Conservation (phyloP, 2,113 vertebrate genomes). For the Chlorodrepanis virens region DNA sequence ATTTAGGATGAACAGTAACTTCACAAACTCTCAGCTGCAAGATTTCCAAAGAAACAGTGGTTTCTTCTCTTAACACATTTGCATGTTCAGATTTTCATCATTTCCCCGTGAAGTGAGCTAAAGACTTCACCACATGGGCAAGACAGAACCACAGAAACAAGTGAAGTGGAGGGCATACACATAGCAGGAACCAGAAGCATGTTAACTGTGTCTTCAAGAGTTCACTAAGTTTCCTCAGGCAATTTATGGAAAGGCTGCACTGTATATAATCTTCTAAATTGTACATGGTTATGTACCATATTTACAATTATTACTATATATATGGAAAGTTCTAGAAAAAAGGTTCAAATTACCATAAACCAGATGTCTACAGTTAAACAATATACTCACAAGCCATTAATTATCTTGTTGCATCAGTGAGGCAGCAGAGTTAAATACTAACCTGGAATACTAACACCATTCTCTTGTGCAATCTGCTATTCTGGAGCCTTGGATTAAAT, state of each 20-base stretch:
- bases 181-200: background rate
- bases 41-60: background rate
- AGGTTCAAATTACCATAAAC: conserved; percentile 2
- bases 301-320: conserved; percentile 58
- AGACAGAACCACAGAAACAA: background rate
- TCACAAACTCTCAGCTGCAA: background rate
- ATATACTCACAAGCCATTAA: background rate
- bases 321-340: background rate
- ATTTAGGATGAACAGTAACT: background rate
- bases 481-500: background rate
- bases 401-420: background rate
- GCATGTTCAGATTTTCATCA: background rate
- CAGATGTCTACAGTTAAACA: background rate
- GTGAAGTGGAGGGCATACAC: background rate
- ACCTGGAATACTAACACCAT: conserved; percentile 1
- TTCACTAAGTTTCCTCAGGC: conserved; percentile 2
- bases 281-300: conserved; percentile 17
- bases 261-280: conserved; percentile 9
- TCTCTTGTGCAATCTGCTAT: background rate
- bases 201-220: background rate
- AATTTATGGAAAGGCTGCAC: conserved; percentile 30
- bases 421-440: background rate
- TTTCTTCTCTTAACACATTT: background rate
- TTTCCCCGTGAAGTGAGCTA: background rate
- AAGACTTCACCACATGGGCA: background rate